These are phyloP conservation scores for Tyria jacobaeae DNA, from an alignment of 2,888 invertebrate species.

Conservation along the genomic window DNA sequence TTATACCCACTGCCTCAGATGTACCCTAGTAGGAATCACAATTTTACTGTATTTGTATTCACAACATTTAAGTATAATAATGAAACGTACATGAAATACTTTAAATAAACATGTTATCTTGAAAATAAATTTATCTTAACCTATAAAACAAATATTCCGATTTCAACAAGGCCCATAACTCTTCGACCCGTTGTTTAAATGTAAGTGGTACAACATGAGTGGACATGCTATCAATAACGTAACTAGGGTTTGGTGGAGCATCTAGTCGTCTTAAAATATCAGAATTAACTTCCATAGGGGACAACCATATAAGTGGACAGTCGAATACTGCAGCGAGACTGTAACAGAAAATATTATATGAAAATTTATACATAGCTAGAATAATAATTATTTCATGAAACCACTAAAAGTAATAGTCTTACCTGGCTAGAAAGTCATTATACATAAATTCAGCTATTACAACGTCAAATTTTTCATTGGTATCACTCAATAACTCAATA, in stretches of 20 bases:
- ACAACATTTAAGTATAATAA: too few relatives aligned
- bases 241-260: constrained; percentile 63
- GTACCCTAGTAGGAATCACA: too few relatives aligned
- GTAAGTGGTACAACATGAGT: constrained; percentile 55
- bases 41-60: too few relatives aligned
- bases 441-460: constrained; percentile 64
- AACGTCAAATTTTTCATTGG: constrained; percentile 58
- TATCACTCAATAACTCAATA: constrained; percentile 52
- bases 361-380: not conserved
- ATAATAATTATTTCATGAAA: not conserved
- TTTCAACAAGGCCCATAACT: constrained; percentile 49
- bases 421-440: constrained; percentile 57
- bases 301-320: constrained; percentile 62
- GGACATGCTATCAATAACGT: constrained; percentile 51
- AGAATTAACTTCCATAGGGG: constrained; percentile 62
- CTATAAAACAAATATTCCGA: constrained; percentile 13
- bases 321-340: constrained; percentile 61
- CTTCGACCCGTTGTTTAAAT: constrained; percentile 58
- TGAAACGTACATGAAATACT: too few relatives aligned
- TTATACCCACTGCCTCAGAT: too few relatives aligned
- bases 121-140: constrained; percentile 3
- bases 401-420: constrained; percentile 21
- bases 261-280: constrained; percentile 61
- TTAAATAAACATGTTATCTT: too few relatives aligned
- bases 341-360: constrained; percentile 25